phyloP scores from a whole-genome alignment of 2,888 invertebrate species.

The Chaetogeoica ovagalla region DNA sequence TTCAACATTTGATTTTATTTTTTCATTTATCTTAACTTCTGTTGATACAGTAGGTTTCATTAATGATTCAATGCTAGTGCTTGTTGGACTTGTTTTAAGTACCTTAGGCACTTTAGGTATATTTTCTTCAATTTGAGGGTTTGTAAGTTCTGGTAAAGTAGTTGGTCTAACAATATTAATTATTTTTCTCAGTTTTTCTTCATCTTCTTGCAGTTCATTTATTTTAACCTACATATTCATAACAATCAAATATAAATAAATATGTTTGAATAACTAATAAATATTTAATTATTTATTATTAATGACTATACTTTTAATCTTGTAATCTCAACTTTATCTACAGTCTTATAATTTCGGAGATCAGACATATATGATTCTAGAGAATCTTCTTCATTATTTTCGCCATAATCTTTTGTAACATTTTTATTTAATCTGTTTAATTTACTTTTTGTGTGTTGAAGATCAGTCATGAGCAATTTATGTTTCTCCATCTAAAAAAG shows the following conservation, averaged over 20 bases:
- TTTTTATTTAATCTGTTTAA: slow-evolving; percentile 49
- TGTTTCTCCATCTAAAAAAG: slow-evolving; percentile 67
- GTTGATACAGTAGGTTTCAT: background rate
- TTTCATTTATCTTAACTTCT: slow-evolving; percentile 24
- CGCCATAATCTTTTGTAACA: slow-evolving; percentile 43
- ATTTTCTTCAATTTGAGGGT: slow-evolving; percentile 45
- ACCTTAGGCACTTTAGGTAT: background rate
- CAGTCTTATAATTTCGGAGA: slow-evolving; percentile 65
- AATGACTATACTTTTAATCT: slow-evolving; percentile 61
- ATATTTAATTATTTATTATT: background rate
- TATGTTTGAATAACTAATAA: background rate
- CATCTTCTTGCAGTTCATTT: slow-evolving; percentile 70
- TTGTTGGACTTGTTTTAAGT: background rate
- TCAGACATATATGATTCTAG: slow-evolving; percentile 83
- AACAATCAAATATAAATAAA: background rate
- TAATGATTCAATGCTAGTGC: background rate
- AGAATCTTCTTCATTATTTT: slow-evolving; percentile 66
- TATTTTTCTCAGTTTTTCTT: slow-evolving; percentile 70
- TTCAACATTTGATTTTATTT: background rate
- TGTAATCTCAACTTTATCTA: slow-evolving; percentile 70
- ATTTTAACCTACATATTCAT: slow-evolving; percentile 65
- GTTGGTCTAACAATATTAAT: slow-evolving; percentile 76
- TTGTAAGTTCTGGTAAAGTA: slow-evolving; percentile 63
- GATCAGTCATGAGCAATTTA: slow-evolving; percentile 61
- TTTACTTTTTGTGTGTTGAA: slow-evolving; percentile 60